These are phyloP conservation scores for Ibidorhyncha struthersii DNA, from an alignment of 2,113 vertebrate genomes.

Conservation along the genomic window DNA sequence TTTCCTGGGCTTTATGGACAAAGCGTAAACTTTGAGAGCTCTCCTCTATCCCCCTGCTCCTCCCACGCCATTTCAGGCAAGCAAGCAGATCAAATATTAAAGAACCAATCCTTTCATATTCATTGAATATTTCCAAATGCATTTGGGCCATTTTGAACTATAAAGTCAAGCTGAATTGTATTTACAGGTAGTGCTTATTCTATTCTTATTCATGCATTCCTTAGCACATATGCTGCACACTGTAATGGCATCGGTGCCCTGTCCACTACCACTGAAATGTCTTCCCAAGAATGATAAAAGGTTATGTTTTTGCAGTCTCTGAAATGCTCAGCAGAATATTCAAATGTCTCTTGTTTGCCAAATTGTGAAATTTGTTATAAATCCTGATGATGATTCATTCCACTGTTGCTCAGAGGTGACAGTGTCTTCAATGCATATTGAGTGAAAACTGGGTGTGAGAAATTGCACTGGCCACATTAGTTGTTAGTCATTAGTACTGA, in stretches of 20 bases:
- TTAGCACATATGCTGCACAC: neutral
- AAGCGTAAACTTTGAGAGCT: neutral
- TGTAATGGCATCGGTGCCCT: neutral
- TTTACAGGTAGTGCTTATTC: neutral
- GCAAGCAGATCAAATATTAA: neutral
- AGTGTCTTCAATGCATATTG: neutral
- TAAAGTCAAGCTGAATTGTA: neutral
- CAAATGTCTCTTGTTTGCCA: neutral
- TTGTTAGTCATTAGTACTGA: neutral
- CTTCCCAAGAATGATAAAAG: neutral
- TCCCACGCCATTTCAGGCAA: fast-evolving
- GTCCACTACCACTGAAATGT: neutral
- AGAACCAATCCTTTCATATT: neutral
- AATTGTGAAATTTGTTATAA: neutral
- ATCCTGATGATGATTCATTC: neutral
- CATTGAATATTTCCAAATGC: neutral
- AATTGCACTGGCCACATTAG: neutral
- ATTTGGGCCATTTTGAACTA: neutral
- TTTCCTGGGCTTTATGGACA: neutral
- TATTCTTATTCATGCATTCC: neutral
- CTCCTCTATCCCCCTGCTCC: neutral
- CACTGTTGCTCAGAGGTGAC: neutral
- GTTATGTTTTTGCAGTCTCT: neutral
- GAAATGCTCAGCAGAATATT: neutral
- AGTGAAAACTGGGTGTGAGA: conserved; percentile 39